Conservation (phyloP, 2,113 vertebrate genomes). For the Lepus timidus region DNA sequence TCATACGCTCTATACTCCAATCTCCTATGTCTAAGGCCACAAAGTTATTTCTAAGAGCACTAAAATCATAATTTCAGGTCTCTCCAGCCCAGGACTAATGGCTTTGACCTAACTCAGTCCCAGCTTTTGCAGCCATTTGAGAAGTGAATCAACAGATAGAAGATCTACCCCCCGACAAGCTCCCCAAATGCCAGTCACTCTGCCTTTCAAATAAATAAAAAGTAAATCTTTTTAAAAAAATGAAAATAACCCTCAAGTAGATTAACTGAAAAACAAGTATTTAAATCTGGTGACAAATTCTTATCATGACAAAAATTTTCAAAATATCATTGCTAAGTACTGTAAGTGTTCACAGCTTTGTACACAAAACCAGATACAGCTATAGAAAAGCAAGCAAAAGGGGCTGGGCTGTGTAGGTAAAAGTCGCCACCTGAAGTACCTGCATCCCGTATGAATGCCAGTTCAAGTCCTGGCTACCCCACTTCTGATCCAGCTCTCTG, state of each 20-base stretch:
- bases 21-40: background rate
- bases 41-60: conserved; percentile 13
- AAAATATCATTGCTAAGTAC: conserved; percentile 2
- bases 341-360: background rate
- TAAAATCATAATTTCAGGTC: background rate
- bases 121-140: too few relatives aligned
- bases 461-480: too few relatives aligned
- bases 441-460: too few relatives aligned
- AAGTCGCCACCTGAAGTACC: too few relatives aligned
- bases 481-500: too few relatives aligned
- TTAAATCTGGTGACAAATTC: background rate
- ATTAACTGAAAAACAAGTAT: background rate
- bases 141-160: too few relatives aligned
- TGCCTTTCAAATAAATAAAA: background rate
- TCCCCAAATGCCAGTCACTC: too few relatives aligned
- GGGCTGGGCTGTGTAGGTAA: too few relatives aligned
- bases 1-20: background rate
- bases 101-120: background rate
- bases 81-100: background rate
- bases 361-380: background rate
- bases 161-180: too few relatives aligned
- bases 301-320: background rate
- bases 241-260: conserved; percentile 19
- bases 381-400: background rate
- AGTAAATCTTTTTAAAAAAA: background rate